Evolutionary conservation across 2,888 invertebrate species (phyloP), one percentile per base, ranked within the genome.

Genomic region (Phytoseiulus persimilis): DNA sequence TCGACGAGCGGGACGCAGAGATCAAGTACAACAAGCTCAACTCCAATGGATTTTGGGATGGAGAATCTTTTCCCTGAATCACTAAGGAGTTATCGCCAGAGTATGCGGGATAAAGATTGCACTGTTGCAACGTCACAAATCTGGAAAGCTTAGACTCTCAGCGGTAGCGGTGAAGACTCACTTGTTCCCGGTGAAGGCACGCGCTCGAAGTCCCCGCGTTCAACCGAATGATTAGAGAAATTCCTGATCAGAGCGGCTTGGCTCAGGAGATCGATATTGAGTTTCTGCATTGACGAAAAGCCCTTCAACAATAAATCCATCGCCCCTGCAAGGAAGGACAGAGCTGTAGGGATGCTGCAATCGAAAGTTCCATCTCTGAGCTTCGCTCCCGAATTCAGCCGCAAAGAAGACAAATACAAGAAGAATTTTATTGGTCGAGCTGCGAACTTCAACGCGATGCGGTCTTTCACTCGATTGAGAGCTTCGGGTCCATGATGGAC

Each of bases 171-270:
- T n/a, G 39, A 39, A 39, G 39, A 87, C 87, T 87, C 45, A 87
- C 87, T 87, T 33, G 87, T 33, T 39, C 87, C 87, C 87, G 87
- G 87, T 6, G 87, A 87, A 31, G 87, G 87, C 33, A 87, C 87
- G 39, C 87, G 32, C 33, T 87, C 87, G 45, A 87, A 87, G 31
- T 87, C 87, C 18, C 87, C 45, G n/a, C 45, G 87, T 28, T 87
- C 87, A 33, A 45, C 39, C 33, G 87, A 45, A n/a, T n/a, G 87
- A 32, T 33, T 33, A 31, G 87, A 33, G 39, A 87, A 87, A 23
- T 45, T 87, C n/a, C 87, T 33, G 87, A 87, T 33, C n/a, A 87
- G 87, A 45, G n/a, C 33, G n/a, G 87, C 87, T 33, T 87, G 87
- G 45, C 32, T 87, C 32, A 87, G 23, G 87, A 87, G 45, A 18